Evolutionary conservation across 2,797 vertebrate species (phyloP), one percentile per base, ranked within the genome.

Genomic region (Xerus rutilus): DNA sequence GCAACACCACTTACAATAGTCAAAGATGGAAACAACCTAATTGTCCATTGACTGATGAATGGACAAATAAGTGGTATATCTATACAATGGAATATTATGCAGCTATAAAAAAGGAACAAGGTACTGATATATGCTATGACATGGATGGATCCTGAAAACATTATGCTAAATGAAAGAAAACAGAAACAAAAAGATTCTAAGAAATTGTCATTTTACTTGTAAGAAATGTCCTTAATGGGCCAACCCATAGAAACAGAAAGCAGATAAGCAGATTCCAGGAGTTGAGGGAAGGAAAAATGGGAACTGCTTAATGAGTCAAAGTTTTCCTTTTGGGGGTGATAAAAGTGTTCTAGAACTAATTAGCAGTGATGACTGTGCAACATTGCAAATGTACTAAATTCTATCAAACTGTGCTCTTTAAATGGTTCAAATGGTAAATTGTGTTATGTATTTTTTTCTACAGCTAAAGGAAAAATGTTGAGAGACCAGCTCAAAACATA

Each of bases 71-170:
- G 11, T 23, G 67, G 23, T 7, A 4, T 35, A 8, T 4, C 9
- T 15, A 47, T 20, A 30, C 14, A 4, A 9, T 6, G 39, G 54
- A 94, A 30, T 39, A 52, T 54, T 39, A 77, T 20, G 45, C 6
- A 30, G 18, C 62, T 47, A 5, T 43, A 5, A 17, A 85, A 81
- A 81, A 78, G 76, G 52, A 49, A 49, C 4, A 28, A 76, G 39
- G 14, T 14, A 5, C 25, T 52, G 4, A 30, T 8, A 25, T 0
- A 21, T 0, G 5, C 28, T 8, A 8, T 30, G 32, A 45, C 2
- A 3, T 3, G 5, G 20, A 28, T 13, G 62, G 90, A 62, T 18
- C 59, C 81, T 62, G 17, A 72, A 52, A 91, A 62, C 12, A 2
- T 35, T 10, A 25, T 47, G 23, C 15, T 8, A 35, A 82, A 7